These are phyloP conservation scores for Deroplatys truncata DNA, from an alignment of 2,888 invertebrate genomes.

Conservation along the genomic window DNA sequence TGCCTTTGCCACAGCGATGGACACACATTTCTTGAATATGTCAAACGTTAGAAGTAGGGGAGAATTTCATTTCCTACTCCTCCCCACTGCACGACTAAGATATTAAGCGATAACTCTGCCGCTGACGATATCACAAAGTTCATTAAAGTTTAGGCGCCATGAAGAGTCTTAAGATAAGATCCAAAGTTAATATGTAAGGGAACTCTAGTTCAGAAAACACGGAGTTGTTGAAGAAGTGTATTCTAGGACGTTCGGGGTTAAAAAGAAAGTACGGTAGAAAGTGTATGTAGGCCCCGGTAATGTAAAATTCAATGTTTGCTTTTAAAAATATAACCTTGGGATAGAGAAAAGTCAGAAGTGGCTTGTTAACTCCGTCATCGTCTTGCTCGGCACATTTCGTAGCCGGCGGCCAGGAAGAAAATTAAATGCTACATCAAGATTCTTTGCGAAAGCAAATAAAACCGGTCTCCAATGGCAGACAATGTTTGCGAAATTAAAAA, in stretches of 20 bases:
- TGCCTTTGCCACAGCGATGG: no score
- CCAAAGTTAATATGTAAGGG: background rate
- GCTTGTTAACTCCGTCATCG: background rate
- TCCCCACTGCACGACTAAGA: background rate
- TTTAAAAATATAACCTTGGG: background rate
- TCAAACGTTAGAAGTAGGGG: background rate
- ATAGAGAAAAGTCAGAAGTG: background rate
- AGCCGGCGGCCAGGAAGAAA: background rate
- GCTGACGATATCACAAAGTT: background rate
- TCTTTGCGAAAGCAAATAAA: background rate
- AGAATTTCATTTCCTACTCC: background rate
- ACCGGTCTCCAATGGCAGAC: background rate
- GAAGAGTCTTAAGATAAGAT: background rate
- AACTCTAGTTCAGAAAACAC: background rate
- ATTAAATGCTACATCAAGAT: background rate
- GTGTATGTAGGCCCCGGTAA: background rate
- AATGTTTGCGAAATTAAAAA: background rate
- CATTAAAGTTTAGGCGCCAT: background rate
- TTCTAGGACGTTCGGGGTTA: background rate
- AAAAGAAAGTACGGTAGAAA: background rate
- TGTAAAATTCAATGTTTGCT: background rate
- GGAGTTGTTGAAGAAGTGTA: background rate
- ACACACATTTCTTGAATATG: background rate
- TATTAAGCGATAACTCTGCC: background rate
- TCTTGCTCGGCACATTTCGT: background rate